These are phyloP conservation scores for Antennarius maculatus DNA, from an alignment of 2,797 vertebrate species.

Conservation along the genomic window DNA sequence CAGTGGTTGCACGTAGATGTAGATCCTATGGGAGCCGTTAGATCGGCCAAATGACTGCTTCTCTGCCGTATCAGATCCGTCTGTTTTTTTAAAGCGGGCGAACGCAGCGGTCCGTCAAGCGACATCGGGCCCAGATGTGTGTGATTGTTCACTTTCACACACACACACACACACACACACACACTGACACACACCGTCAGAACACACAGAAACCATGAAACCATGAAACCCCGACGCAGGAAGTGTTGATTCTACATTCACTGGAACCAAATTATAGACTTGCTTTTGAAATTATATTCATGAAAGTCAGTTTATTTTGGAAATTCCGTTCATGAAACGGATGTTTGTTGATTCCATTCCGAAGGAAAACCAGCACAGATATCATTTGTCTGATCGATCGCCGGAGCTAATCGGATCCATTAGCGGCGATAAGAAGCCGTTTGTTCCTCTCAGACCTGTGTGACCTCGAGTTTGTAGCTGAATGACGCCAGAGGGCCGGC, in stretches of 20 bases:
- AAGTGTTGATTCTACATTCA: background rate
- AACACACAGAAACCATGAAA: background rate
- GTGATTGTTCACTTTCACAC: slow-evolving; percentile 51
- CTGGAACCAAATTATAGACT: slow-evolving; percentile 21
- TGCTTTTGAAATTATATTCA: slow-evolving; percentile 31
- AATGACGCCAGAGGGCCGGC: slow-evolving; percentile 51
- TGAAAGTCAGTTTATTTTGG: slow-evolving; percentile 14
- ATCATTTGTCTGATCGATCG: slow-evolving; percentile 41
- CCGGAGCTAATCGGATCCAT: slow-evolving; percentile 46
- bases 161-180: slow-evolving; percentile 20
- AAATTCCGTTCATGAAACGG: background rate
- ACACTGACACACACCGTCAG: slow-evolving; percentile 3
- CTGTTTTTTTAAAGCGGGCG: slow-evolving; percentile 69
- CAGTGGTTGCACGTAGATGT: slow-evolving; percentile 70
- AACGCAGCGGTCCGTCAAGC: slow-evolving; percentile 70
- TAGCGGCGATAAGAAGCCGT: slow-evolving; percentile 45
- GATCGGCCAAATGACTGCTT: slow-evolving; percentile 73
- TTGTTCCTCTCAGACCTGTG: slow-evolving; percentile 52
- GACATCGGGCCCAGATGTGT: slow-evolving; percentile 71
- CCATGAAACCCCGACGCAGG: no score
- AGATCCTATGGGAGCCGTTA: slow-evolving; percentile 72
- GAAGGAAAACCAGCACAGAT: slow-evolving; percentile 18
- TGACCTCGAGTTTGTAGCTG: slow-evolving; percentile 56
- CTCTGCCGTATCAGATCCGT: slow-evolving; percentile 74
- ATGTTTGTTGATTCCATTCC: slow-evolving; percentile 8